Conservation (phyloP, 1,140 invertebrate genomes). For the Liolophura sinensis region DNA sequence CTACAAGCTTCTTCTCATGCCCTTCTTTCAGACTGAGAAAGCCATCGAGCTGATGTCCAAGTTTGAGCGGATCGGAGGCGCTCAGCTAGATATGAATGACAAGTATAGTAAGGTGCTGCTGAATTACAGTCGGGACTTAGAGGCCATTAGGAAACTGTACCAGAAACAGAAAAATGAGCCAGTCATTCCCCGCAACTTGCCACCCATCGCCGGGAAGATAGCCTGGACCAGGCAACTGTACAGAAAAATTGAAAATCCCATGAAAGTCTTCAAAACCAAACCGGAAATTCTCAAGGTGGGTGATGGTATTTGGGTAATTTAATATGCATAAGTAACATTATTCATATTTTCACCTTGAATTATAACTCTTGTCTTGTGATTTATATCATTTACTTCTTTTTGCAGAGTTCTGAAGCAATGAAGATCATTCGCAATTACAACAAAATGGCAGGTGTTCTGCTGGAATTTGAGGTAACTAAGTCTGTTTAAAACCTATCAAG, state of each 20-base stretch:
- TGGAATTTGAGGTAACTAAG: slow-evolving; percentile 58
- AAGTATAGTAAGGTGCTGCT: slow-evolving; percentile 83
- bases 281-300: slow-evolving; percentile 55
- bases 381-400: slow-evolving; percentile 1
- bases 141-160: slow-evolving; percentile 74
- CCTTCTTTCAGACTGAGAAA: slow-evolving; percentile 53
- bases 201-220: slow-evolving; percentile 60
- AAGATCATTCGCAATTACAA: slow-evolving; percentile 69
- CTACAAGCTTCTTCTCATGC: slow-evolving; percentile 6
- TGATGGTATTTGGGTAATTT: neutral
- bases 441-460: slow-evolving; percentile 59
- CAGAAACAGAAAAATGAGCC: slow-evolving; percentile 59
- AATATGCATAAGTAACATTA: neutral
- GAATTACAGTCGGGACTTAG: slow-evolving; percentile 84
- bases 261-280: slow-evolving; percentile 63
- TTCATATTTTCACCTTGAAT: too few relatives aligned
- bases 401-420: slow-evolving; percentile 63
- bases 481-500: neutral
- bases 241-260: slow-evolving; percentile 60
- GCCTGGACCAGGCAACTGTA: slow-evolving; percentile 62
- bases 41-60: slow-evolving; percentile 55
- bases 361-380: too few relatives aligned
- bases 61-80: slow-evolving; percentile 54
- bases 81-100: slow-evolving; percentile 63
- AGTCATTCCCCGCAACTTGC: slow-evolving; percentile 56